phyloP scores from a whole-genome alignment of 2,113 vertebrate genomes.

The Alectura lathami region DNA sequence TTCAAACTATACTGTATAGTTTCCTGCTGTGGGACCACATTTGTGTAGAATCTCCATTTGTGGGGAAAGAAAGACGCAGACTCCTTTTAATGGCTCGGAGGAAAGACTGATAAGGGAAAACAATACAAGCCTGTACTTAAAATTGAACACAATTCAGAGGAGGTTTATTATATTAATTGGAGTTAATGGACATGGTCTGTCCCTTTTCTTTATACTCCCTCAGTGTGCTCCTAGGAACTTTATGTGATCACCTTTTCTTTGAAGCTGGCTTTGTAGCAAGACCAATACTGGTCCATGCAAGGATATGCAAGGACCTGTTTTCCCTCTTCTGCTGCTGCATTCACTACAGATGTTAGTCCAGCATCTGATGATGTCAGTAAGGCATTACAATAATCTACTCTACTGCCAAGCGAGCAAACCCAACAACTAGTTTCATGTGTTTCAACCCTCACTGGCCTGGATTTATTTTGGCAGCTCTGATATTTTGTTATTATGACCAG shows the following conservation, averaged over 20 bases:
- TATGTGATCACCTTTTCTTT: not conserved
- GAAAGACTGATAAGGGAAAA: not conserved
- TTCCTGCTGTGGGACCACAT: conserved; percentile 50
- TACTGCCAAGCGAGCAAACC: not conserved
- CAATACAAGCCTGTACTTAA: not conserved
- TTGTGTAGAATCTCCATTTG: conserved; percentile 52
- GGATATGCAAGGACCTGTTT: not conserved
- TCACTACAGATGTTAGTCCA: not conserved
- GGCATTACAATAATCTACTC: not conserved
- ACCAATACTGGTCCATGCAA: not conserved
- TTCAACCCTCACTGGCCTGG: not conserved
- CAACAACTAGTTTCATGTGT: not conserved
- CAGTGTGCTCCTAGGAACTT: not conserved
- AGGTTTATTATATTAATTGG: not conserved
- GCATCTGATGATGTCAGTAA: not conserved
- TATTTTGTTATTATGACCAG: not conserved
- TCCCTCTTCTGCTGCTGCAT: not conserved
- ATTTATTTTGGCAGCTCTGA: conserved; percentile 22
- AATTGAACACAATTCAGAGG: not conserved
- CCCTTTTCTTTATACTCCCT: not conserved
- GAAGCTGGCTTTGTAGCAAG: not conserved
- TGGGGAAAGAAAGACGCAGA: not conserved
- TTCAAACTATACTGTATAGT: conserved; percentile 9
- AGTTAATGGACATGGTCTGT: not conserved
- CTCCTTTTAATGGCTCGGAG: conserved; percentile 4